Percentiles rank a stretch among this genome's conserved stretches.
Conservation (phyloP, 2,113 vertebrate species). For the Piaya cayana region DNA sequence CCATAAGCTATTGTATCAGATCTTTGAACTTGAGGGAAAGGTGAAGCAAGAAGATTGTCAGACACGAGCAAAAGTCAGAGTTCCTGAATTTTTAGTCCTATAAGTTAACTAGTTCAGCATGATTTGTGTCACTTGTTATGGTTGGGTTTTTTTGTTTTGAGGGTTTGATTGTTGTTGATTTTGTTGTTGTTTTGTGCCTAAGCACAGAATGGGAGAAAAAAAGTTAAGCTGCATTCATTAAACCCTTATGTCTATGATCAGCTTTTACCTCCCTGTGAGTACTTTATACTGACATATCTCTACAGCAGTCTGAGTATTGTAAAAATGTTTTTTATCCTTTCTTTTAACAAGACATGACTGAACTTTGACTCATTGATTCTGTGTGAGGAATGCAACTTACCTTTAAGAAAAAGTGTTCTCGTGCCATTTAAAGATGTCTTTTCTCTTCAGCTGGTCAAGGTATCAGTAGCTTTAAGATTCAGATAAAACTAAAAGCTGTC, state of each 20-base stretch:
- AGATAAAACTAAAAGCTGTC: neutral
- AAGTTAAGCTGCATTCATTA: neutral
- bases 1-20: neutral
- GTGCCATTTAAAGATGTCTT: neutral
- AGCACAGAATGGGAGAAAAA: neutral
- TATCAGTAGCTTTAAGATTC: neutral
- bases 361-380: neutral
- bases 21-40: neutral
- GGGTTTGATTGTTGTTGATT: neutral
- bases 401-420: neutral
- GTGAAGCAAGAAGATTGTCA: neutral
- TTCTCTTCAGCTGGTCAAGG: neutral
- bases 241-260: neutral
- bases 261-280: neutral
- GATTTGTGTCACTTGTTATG: neutral
- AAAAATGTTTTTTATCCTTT: neutral
- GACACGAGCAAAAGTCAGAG: neutral
- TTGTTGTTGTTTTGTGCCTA: neutral
- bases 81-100: neutral
- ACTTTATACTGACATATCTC: neutral
- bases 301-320: neutral
- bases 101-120: neutral
- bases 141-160: neutral
- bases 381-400: neutral
- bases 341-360: neutral